phyloP scores from a whole-genome alignment of 2,888 invertebrate species.

The Asteroscopus sphinx region DNA sequence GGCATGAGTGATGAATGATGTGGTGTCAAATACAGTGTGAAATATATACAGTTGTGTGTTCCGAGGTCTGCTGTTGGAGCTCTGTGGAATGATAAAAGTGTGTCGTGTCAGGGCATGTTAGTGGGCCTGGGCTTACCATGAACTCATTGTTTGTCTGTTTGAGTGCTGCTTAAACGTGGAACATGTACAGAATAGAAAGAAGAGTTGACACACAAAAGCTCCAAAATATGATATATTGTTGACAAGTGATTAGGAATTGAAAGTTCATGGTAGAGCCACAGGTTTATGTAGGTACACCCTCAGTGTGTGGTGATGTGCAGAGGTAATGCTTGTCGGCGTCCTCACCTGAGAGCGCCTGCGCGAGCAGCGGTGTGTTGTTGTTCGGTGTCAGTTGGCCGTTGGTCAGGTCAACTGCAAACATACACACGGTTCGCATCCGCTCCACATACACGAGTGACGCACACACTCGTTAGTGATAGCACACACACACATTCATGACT shows the following conservation, averaged over 20 bases:
- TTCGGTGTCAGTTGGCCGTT: conserved; percentile 98
- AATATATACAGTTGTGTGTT: conserved; percentile 29
- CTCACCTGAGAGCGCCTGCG: conserved; percentile 98
- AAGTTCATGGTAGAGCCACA: conserved; percentile 32
- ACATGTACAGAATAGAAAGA: no score
- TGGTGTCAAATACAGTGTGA: conserved; percentile 44
- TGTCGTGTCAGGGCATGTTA: conserved; percentile 30
- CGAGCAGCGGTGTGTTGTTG: conserved; percentile 98
- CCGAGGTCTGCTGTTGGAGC: conserved; percentile 29
- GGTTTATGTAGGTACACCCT: conserved; percentile 15
- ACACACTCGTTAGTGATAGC: conserved; percentile 79
- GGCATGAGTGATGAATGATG: conserved; percentile 46
- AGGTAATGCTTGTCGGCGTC: conserved; percentile 65
- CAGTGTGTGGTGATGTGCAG: conserved; percentile 54
- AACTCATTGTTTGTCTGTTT: conserved; percentile 5
- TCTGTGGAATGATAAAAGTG: conserved; percentile 46
- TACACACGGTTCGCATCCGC: conserved; percentile 91
- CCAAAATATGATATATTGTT: no score
- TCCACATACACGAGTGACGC: conserved; percentile 80
- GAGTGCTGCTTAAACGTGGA: not conserved
- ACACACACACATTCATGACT: conserved; percentile 85
- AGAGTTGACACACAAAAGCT: no score
- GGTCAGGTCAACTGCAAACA: conserved; percentile 97
- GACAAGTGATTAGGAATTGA: conserved; percentile 7
- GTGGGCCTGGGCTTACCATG: conserved; percentile 30